Base-by-base conservation (phyloP, 2,113 vertebrate genomes). In the Callopanchax toddi region DNA sequence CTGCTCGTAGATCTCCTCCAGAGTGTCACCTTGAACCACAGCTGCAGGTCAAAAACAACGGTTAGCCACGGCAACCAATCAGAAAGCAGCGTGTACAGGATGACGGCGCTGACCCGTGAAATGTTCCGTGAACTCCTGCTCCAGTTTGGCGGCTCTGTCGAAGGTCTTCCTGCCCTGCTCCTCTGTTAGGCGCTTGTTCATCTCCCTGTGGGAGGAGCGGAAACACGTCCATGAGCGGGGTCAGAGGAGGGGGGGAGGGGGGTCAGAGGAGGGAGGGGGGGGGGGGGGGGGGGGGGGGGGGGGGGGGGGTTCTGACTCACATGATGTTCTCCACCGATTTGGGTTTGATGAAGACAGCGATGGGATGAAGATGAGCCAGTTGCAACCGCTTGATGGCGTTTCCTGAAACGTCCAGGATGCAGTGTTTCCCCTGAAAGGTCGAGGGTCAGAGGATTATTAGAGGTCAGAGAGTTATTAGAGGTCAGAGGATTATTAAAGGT, bases 331-430 rank as follows among this genome's bases (percentile, higher is more conserved):
- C 96, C 90, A 98, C 92, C 11, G 97, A 94, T 89, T 96, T 96
- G 64, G 97, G 97, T 78, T 98, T 98, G 92, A 99, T 95, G 92
- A 99, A 99, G 84, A 99, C 86, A 70, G 97, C 95, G 82, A 99
- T 92, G 54, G 97, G 97, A 60, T 97, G 95, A 32, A 99, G 93
- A 82, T 92, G 94, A 46, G 97, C 95, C 63, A 96, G 93, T 85
- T 99, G 97, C 53, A 99, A 93, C 70, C 97, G 95, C 90, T 99
- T 99, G 89, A 99, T 99, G 12, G 97, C 97, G 60, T 99, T 99
- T 67, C 97, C 97, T 3, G 97, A 99, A 59, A 99, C 97, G 71
- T 99, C 97, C 36, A 99, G 94, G 82, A 99, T 99, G 81, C 97
- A 99, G 72, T 99, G 97, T 88, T 99, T 99, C 7, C 97, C 95